phyloP scores from a whole-genome alignment of 2,888 invertebrate species.

The Heliconius ethilla region DNA sequence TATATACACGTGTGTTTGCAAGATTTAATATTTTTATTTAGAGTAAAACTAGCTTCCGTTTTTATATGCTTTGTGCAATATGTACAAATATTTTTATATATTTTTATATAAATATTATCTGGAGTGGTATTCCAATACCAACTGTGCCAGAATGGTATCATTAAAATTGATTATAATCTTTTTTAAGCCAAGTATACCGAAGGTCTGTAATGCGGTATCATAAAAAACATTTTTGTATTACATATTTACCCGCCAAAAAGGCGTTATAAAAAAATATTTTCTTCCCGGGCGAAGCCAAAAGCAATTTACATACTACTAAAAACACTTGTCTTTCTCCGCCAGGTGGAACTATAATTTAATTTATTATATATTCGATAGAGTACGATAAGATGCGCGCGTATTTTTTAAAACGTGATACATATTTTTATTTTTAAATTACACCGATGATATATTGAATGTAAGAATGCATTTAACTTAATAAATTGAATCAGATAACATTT shows the following conservation, averaged over 20 bases:
- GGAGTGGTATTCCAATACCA: neutral
- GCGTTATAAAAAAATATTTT: neutral
- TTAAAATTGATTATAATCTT: neutral
- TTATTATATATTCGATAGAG: neutral
- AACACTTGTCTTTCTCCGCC: constrained; percentile 3
- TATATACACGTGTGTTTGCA: too few relatives aligned
- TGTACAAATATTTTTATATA: too few relatives aligned
- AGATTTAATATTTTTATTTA: too few relatives aligned
- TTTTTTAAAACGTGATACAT: constrained; percentile 8
- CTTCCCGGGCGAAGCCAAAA: neutral
- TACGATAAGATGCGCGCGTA: neutral
- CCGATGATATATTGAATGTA: constrained; percentile 4
- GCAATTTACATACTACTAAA: neutral
- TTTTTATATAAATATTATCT: too few relatives aligned
- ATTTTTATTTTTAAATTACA: constrained; percentile 5
- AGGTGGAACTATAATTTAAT: constrained; percentile 14
- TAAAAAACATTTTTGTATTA: too few relatives aligned
- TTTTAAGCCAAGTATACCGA: neutral
- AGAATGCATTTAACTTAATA: constrained; percentile 18
- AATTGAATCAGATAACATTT: constrained; percentile 6
- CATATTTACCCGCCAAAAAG: too few relatives aligned
- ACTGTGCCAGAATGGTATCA: neutral
- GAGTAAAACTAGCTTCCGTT: too few relatives aligned
- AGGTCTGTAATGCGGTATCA: neutral
- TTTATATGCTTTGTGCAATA: too few relatives aligned